Conservation (phyloP, 64 coral and sea anemone species). For the Montipora cactus region DNA sequence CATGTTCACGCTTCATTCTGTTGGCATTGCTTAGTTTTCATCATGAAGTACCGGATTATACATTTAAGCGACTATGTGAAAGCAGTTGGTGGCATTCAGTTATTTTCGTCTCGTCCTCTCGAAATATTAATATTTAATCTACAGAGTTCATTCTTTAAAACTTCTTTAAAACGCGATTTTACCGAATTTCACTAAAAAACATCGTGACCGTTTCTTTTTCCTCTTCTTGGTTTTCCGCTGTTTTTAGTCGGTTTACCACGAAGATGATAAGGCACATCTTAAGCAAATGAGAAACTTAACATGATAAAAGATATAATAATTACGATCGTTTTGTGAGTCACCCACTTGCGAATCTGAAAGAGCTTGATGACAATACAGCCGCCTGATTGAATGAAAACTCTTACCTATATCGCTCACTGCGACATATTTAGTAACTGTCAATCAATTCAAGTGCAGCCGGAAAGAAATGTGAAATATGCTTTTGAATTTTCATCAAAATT, state of each 20-base stretch:
- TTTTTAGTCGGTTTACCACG: neutral
- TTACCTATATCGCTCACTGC: neutral
- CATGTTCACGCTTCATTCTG: too few relatives aligned
- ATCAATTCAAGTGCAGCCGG: slow-evolving; percentile 44
- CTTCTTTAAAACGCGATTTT: too few relatives aligned
- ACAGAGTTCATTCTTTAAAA: too few relatives aligned
- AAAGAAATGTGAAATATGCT: slow-evolving; percentile 39
- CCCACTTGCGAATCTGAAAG: neutral
- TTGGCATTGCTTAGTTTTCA: too few relatives aligned
- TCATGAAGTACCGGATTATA: too few relatives aligned
- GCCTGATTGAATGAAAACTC: neutral
- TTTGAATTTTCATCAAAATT: slow-evolving; percentile 43
- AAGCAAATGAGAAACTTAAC: neutral
- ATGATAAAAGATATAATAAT: neutral
- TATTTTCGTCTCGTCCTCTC: too few relatives aligned
- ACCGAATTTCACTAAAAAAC: too few relatives aligned
- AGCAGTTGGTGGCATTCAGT: too few relatives aligned
- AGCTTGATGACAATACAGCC: neutral
- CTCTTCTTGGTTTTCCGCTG: neutral
- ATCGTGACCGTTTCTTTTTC: neutral
- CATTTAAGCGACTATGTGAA: too few relatives aligned
- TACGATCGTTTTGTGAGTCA: neutral
- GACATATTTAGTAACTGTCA: slow-evolving; percentile 15
- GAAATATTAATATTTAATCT: too few relatives aligned
- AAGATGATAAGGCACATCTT: neutral